Evolutionary conservation across 2,888 invertebrate genomes (phyloP).

Genomic region (Pristionchus mayeri): DNA sequence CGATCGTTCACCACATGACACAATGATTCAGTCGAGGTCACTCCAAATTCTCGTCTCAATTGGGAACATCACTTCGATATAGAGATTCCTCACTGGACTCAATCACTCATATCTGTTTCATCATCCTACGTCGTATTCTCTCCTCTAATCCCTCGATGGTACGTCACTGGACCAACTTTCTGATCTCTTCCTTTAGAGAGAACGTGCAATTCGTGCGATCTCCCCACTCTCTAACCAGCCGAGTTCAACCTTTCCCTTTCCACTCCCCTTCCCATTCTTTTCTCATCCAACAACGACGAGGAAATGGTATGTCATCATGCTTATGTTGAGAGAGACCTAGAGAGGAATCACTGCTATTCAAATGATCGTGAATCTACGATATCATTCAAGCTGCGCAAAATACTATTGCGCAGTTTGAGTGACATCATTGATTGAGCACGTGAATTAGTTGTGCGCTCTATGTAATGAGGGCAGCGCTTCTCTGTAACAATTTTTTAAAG

Average conservation of each 20-base stretch:
- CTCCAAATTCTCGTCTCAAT: conserved; percentile 32
- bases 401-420: too few species aligned
- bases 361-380: too few species aligned
- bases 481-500: too few species aligned
- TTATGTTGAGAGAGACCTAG: background rate
- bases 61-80: background rate
- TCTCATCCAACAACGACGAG: background rate
- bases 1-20: too few species aligned
- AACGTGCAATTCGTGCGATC: background rate
- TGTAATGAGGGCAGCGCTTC: background rate
- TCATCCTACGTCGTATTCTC: background rate
- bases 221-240: background rate
- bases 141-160: background rate
- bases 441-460: background rate
- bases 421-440: background rate
- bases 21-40: background rate
- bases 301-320: background rate
- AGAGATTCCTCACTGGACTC: background rate
- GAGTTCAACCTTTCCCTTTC: conserved; percentile 29
- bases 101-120: background rate
- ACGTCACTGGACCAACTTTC: background rate
- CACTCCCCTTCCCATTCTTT: background rate
- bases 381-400: too few species aligned
- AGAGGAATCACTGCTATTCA: too few species aligned
- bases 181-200: background rate